These are phyloP conservation scores for Astyanax mexicanus DNA, from an alignment of 2,797 vertebrate genomes.

Conservation along the genomic window DNA sequence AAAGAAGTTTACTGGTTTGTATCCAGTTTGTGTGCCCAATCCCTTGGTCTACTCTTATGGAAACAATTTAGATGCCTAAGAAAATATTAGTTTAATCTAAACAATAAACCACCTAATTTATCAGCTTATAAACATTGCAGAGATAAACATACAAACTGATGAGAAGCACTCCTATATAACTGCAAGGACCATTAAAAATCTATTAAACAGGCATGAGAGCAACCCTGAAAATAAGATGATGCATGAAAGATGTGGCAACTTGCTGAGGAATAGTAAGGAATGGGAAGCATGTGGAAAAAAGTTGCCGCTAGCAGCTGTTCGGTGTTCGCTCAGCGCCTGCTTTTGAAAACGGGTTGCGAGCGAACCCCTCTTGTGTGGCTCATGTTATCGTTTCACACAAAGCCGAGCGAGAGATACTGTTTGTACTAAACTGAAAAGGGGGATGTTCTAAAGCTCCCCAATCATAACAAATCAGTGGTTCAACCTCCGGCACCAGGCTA, in stretches of 20 bases:
- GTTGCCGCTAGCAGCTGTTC: background rate
- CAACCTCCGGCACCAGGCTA: conserved; percentile 79
- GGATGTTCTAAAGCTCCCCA: conserved; percentile 73
- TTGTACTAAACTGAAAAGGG: conserved; percentile 66
- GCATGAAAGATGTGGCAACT: background rate
- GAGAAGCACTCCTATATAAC: background rate
- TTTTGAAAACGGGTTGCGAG: conserved; percentile 64
- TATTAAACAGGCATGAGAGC: conserved; percentile 1
- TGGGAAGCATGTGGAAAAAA: background rate
- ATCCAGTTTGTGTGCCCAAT: too few relatives aligned
- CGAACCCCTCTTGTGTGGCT: conserved; percentile 66
- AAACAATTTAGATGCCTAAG: background rate
- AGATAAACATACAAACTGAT: background rate
- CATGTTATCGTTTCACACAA: conserved; percentile 73
- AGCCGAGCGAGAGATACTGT: conserved; percentile 67
- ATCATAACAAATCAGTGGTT: conserved; percentile 82
- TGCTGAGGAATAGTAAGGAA: background rate
- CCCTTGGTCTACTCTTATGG: too few relatives aligned
- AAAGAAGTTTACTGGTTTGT: too few relatives aligned
- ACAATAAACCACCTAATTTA: background rate
- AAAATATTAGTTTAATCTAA: background rate
- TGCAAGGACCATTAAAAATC: background rate
- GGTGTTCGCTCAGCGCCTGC: conserved; percentile 52
- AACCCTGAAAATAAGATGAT: background rate
- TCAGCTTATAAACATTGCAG: background rate